Percentiles rank a stretch among this genome's conserved stretches.
These are phyloP conservation scores for Limnephilus lunatus DNA, from an alignment of 2,888 invertebrate genomes.

Conservation along the genomic window DNA sequence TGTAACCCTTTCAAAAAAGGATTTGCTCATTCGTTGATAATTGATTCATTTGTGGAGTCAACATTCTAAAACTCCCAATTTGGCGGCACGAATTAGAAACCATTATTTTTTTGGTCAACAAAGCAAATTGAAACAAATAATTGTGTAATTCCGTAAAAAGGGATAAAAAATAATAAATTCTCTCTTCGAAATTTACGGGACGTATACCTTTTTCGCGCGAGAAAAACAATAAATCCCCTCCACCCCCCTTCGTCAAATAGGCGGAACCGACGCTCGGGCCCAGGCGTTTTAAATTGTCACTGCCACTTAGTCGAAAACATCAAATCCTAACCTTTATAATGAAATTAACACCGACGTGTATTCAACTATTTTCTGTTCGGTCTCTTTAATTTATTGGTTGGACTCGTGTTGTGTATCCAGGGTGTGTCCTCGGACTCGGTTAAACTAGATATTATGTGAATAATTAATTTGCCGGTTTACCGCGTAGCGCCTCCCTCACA, in stretches of 20 bases:
- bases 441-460: constrained; percentile 51
- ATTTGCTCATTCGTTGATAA: background rate
- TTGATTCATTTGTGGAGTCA: background rate
- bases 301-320: background rate
- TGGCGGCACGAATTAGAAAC: background rate
- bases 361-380: background rate
- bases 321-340: background rate
- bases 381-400: background rate
- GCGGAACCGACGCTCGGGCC: background rate
- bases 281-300: constrained; percentile 23
- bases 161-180: constrained; percentile 47
- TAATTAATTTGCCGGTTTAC: constrained; percentile 63
- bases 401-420: background rate
- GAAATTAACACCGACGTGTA: background rate
- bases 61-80: background rate
- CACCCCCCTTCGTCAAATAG: constrained; percentile 20
- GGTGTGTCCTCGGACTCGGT: constrained; percentile 9
- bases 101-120: constrained; percentile 46
- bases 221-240: constrained; percentile 58
- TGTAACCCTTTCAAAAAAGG: background rate
- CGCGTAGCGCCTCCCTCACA: constrained; percentile 55
- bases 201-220: constrained; percentile 58
- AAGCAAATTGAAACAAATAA: constrained; percentile 56
- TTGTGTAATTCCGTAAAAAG: constrained; percentile 45
- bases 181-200: constrained; percentile 49